Conservation (phyloP, 2,113 vertebrate species). For the Canis aureus region DNA sequence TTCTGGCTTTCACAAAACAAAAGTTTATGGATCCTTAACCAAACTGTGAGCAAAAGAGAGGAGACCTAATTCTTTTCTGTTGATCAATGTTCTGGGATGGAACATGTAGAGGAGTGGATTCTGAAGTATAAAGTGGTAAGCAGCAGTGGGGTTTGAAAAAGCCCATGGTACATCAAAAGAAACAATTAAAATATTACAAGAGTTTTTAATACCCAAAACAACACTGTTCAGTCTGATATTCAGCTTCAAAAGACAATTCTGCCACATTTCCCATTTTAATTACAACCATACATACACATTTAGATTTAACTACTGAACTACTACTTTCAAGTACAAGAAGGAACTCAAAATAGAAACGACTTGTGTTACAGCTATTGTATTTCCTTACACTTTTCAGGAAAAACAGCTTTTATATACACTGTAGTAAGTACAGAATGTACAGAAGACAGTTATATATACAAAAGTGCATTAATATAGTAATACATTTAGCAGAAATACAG, state of each 20-base stretch:
- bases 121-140: conserved; percentile 30
- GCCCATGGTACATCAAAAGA: conserved; percentile 51
- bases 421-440: conserved; percentile 88
- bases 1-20: neutral
- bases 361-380: conserved; percentile 77
- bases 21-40: conserved; percentile 28
- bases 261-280: conserved; percentile 84
- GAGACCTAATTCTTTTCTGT: neutral
- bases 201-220: conserved; percentile 68
- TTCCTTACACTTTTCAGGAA: conserved; percentile 84
- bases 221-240: conserved; percentile 63
- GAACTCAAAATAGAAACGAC: conserved; percentile 80
- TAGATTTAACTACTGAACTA: conserved; percentile 75
- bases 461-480: conserved; percentile 87
- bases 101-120: conserved; percentile 45
- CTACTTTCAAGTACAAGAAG: conserved; percentile 86
- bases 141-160: conserved; percentile 64
- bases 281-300: conserved; percentile 81
- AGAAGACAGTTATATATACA: conserved; percentile 86
- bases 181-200: conserved; percentile 15
- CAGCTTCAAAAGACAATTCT: conserved; percentile 76
- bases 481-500: conserved; percentile 84
- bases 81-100: conserved; percentile 27
- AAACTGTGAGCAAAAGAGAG: conserved; percentile 51
- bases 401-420: conserved; percentile 85